These are phyloP conservation scores for Eilema depressum DNA, from an alignment of 2,888 invertebrate species.

Conservation along the genomic window DNA sequence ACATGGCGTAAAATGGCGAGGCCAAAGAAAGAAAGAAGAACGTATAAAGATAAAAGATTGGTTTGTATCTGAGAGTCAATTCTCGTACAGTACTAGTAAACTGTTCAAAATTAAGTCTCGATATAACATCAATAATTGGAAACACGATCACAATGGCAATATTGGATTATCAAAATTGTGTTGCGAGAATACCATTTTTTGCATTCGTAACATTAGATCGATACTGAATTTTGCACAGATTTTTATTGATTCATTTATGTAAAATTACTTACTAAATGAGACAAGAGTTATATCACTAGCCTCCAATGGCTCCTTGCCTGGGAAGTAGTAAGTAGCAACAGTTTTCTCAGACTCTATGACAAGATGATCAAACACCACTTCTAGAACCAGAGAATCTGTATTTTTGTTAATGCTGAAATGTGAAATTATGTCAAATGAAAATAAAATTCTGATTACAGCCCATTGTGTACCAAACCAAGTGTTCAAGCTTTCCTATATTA, in stretches of 20 bases:
- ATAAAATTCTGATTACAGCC: not conserved
- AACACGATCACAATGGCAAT: too few species aligned
- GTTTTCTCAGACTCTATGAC: conserved; percentile 21
- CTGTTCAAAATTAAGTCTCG: too few species aligned
- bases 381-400: conserved; percentile 37
- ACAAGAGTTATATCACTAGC: conserved; percentile 21
- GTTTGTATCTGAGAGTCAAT: conserved; percentile 2
- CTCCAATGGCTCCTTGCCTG: conserved; percentile 33
- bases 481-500: not conserved
- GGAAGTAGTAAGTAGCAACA: conserved; percentile 24
- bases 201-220: too few species aligned
- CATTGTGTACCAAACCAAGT: not conserved
- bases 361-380: conserved; percentile 30
- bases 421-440: not conserved
- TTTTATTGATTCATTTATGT: too few species aligned
- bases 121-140: too few species aligned
- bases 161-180: too few species aligned
- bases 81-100: too few species aligned
- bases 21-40: too few species aligned
- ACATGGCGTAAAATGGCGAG: too few species aligned
- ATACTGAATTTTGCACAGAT: too few species aligned
- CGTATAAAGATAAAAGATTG: too few species aligned
- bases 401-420: conserved; percentile 39
- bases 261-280: conserved; percentile 28
- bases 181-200: too few species aligned